Base-by-base conservation (phyloP, 2,113 vertebrate species). In the Aleadryas rufinucha region DNA sequence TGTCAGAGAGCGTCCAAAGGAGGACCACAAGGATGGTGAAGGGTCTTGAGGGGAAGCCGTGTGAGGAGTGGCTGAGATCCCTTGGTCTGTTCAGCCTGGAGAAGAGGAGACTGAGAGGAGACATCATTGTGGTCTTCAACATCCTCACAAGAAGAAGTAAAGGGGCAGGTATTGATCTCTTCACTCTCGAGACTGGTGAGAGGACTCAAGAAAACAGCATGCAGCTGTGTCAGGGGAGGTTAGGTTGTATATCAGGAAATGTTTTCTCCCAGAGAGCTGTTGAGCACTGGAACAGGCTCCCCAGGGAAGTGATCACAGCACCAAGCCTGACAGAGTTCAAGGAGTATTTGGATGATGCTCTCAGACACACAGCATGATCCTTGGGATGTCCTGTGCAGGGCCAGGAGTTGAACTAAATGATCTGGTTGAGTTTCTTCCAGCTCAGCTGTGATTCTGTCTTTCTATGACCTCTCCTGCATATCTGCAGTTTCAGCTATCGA, bases 141-240 rank as follows among this genome's bases (percentile, higher is more conserved):
- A 41, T 13, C 16, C 8, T 24, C 24, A 30, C 0, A 1, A n/a
- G 27, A 6, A 7, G 7, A 47, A 65, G 7, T 19, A 16, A 10
- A 49, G 20, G 12, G 30, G 5, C 30, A 85, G 20, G 31, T 13
- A 20, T 20, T 8, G 30, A n/a, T 47, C 11, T 33, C 28, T 28
- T 41, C 12, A 30, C 30, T 19, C 16, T 20, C 14, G 3, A 0
- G 1, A n/a, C 19, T 19, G 41, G 13, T 28, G 42, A 41, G 7
- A 57, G 20, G 13, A 41, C 24, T 49, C 30, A 35, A 24, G 30
- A 8, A 50, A 50, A 59, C 2, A 11, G 6, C 31, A 31, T 14
- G 13, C 35, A 66, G 3, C 10, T 66, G 13, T 16, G 35, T 26
- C 16, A 49, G 26, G 13, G 4, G 16, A 41, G 0, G 5, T n/a